Evolutionary conservation across 2,888 invertebrate genomes (phyloP).

Genomic region (Belgica antarctica): DNA sequence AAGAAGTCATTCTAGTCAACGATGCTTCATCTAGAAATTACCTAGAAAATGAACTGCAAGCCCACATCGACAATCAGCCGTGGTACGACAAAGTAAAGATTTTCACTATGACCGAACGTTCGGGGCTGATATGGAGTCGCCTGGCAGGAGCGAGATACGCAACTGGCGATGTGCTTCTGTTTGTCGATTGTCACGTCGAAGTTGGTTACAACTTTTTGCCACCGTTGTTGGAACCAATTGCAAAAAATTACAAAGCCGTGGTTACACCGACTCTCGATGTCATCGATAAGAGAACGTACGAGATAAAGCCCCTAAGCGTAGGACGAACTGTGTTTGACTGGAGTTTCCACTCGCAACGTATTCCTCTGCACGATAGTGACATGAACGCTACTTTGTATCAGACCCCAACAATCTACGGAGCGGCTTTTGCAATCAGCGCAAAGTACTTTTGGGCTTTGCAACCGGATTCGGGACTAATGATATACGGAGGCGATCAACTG

Average conservation of each 20-base stretch:
- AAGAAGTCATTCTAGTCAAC: conserved; percentile 64
- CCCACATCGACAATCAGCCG: not conserved
- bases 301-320: not conserved
- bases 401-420: conserved; percentile 93
- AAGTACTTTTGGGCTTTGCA: conserved; percentile 83
- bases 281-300: conserved; percentile 24
- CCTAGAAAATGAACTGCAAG: conserved; percentile 50
- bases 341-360: conserved; percentile 28
- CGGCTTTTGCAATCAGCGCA: conserved; percentile 84
- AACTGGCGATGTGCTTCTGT: conserved; percentile 24
- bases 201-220: conserved; percentile 40
- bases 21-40: conserved; percentile 53
- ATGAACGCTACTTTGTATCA: conserved; percentile 61
- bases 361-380: conserved; percentile 62
- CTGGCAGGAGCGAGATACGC: conserved; percentile 29
- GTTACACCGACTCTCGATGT: conserved; percentile 49
- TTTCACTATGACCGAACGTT: conserved; percentile 13
- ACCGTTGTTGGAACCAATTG: conserved; percentile 37
- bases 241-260: conserved; percentile 10
- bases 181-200: conserved; percentile 40
- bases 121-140: conserved; percentile 29
- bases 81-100: conserved; percentile 15
- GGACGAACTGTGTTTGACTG: conserved; percentile 34
- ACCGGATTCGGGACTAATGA: conserved; percentile 62
- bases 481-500: conserved; percentile 84